phyloP scores from a whole-genome alignment of 1,140 invertebrate species.

The Atta colombica region DNA sequence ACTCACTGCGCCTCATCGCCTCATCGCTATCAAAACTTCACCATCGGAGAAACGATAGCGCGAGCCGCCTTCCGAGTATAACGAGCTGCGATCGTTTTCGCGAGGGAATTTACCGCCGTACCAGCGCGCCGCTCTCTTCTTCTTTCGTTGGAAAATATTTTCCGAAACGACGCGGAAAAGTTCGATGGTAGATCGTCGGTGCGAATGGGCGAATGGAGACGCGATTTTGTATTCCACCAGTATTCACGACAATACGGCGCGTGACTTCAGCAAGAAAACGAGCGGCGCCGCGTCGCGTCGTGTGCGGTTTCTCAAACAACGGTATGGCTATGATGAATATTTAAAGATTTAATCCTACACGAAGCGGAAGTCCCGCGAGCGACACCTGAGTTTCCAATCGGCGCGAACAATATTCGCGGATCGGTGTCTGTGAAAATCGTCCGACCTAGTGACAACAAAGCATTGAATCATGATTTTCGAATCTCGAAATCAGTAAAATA shows the following conservation, averaged over 20 bases:
- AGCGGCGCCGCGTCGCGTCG: slow-evolving; percentile 10
- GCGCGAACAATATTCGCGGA: neutral
- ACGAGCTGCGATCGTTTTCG: slow-evolving; percentile 41
- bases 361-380: slow-evolving; percentile 24
- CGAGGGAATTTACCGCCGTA: neutral
- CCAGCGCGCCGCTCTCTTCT: neutral
- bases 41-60: slow-evolving; percentile 34
- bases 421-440: neutral
- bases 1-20: slow-evolving; percentile 42
- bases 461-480: neutral
- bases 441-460: neutral
- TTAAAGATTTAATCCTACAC: slow-evolving; percentile 65
- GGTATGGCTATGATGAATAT: slow-evolving; percentile 45
- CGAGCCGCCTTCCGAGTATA: slow-evolving; percentile 29
- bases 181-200: neutral
- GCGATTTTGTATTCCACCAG: slow-evolving; percentile 66
- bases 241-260: slow-evolving; percentile 58
- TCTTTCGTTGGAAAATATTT: slow-evolving; percentile 55
- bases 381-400: slow-evolving; percentile 51
- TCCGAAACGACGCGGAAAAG: slow-evolving; percentile 36
- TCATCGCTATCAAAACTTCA: slow-evolving; percentile 68
- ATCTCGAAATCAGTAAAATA: neutral
- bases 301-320: slow-evolving; percentile 43
- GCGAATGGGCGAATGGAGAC: slow-evolving; percentile 19
- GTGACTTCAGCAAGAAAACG: slow-evolving; percentile 56